Conservation (phyloP, 2,797 vertebrate species). For the Pitangus sulphuratus region DNA sequence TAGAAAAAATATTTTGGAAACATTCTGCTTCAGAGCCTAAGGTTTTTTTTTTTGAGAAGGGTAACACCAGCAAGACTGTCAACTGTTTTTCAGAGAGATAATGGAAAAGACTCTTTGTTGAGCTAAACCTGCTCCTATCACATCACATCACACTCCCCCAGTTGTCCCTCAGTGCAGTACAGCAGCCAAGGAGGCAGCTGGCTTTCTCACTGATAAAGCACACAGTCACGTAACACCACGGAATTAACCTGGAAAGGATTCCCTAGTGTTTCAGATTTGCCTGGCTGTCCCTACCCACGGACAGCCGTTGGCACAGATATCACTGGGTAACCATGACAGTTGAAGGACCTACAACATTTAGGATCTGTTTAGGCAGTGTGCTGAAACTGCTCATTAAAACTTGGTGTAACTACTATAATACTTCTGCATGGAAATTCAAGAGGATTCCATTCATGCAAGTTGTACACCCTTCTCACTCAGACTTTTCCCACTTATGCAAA, state of each 20-base stretch:
- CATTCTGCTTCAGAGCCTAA: not conserved
- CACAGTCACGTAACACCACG: accelerated
- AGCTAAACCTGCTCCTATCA: not conserved
- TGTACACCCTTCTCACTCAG: not conserved
- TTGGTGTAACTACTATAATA: not conserved
- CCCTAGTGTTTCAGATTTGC: not conserved
- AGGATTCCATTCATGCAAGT: not conserved
- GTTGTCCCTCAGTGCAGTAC: not conserved
- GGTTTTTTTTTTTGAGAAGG: not conserved
- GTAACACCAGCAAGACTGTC: not conserved
- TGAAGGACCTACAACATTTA: accelerated
- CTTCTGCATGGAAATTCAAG: not conserved
- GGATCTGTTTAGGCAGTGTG: not conserved
- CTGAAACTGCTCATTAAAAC: not conserved
- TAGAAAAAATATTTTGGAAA: not conserved
- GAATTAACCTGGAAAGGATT: not conserved
- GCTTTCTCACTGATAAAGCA: not conserved
- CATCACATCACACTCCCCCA: not conserved
- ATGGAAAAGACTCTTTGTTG: not conserved
- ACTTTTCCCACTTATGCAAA: not conserved
- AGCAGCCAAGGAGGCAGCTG: not conserved
- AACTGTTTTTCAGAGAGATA: not conserved
- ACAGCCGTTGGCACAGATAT: accelerated
- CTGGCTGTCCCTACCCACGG: accelerated
- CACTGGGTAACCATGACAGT: accelerated